Conservation (phyloP, 2,113 vertebrate species). For the Pangasianodon hypophthalmus region DNA sequence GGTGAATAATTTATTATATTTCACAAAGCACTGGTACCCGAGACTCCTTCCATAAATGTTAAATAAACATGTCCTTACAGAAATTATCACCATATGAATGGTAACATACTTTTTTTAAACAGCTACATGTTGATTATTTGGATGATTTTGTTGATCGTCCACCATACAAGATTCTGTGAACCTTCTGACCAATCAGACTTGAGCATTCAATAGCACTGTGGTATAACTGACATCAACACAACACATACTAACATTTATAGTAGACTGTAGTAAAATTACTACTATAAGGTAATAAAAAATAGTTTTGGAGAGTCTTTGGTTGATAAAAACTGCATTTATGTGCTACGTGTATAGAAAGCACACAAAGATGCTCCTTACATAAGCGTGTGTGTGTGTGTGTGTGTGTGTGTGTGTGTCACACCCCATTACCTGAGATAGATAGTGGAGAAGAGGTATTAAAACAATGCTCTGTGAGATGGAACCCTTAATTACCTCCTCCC, state of each 20-base stretch:
- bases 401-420: conserved; percentile 51
- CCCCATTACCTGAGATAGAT: conserved; percentile 79
- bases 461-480: conserved; percentile 79
- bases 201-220: background rate
- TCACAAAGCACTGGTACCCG: background rate
- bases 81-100: background rate
- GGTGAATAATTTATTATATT: background rate
- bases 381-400: conserved; percentile 19
- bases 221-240: background rate
- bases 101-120: no score
- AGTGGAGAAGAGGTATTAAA: conserved; percentile 77
- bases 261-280: background rate
- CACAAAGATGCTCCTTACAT: conserved; percentile 17
- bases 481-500: conserved; percentile 76
- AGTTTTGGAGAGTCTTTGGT: background rate
- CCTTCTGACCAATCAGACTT: background rate
- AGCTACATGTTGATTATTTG: no score
- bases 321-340: background rate
- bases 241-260: background rate
- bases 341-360: background rate
- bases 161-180: background rate
- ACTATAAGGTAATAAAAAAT: background rate
- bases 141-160: background rate
- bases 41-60: background rate
- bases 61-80: background rate